Conservation (phyloP, 2,113 vertebrate genomes). For the Puntigrus tetrazona region DNA sequence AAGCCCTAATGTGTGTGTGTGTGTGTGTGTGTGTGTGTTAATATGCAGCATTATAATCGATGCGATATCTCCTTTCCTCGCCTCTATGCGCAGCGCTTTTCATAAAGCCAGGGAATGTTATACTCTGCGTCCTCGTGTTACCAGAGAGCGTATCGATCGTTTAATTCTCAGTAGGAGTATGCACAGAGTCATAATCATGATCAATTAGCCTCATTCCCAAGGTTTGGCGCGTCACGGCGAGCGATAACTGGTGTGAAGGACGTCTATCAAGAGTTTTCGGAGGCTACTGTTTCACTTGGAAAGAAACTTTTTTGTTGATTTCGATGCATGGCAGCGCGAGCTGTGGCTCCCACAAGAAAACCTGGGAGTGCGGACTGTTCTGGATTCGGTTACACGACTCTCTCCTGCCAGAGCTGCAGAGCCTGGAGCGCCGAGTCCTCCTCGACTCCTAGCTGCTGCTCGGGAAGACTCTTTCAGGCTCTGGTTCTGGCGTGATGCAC, state of each 20-base stretch:
- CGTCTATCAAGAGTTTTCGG: conserved; percentile 9
- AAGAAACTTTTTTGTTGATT: conserved; percentile 5
- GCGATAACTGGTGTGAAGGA: conserved; percentile 5
- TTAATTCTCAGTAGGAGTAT: conserved; percentile 49
- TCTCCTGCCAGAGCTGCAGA: not conserved
- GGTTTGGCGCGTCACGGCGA: not conserved
- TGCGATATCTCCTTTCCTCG: conserved; percentile 26
- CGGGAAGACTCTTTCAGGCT: not conserved
- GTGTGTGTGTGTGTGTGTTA: conserved; percentile 29
- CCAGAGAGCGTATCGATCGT: conserved; percentile 48
- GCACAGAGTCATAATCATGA: conserved; percentile 36
- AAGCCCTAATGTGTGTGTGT: conserved; percentile 24
- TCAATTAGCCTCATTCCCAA: conserved; percentile 44
- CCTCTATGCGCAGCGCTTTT: not conserved
- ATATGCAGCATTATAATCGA: conserved; percentile 22
- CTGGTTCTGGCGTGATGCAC: not conserved
- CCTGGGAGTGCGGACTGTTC: conserved; percentile 5
- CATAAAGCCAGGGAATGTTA: conserved; percentile 33
- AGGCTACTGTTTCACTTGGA: conserved; percentile 21
- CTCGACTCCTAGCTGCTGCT: not conserved
- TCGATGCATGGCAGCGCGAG: not conserved
- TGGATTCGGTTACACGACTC: not conserved
- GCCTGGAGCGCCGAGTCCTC: not conserved
- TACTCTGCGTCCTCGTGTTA: conserved; percentile 38
- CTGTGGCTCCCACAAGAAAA: not conserved